Evolutionary conservation across 2,113 vertebrate species (phyloP), one percentile per base, ranked within the genome.

Genomic region (Girardinichthys multiradiatus): DNA sequence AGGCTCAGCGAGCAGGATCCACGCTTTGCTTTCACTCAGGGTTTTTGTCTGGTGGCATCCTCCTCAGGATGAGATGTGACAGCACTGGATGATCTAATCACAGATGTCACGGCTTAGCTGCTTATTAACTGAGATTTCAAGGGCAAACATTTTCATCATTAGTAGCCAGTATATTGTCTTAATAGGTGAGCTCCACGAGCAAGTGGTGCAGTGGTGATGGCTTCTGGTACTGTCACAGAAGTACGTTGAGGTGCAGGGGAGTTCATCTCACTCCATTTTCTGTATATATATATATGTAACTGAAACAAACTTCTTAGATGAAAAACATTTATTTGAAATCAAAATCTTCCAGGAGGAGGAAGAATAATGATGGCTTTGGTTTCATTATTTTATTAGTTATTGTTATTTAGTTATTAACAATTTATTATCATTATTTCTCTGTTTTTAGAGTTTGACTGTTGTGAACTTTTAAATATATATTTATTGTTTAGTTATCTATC

Each of bases 61-160:
- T 91, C 75, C 85, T 79, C 80, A 69, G 84, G 81, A 90, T 90
- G 77, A 87, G 80, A 83, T 86, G 77, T 92, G 92, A 90, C 90
- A 89, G 88, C 76, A 13, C 69, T 82, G 85, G 89, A 86, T 92
- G 89, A 89, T 91, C 82, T 91, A 91, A 89, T 90, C 83, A 83
- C 33, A 78, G 63, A 86, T 90, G 91, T 91, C 90, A 89, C 35
- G 70, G 80, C 88, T 81, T 83, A 87, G 87, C 91, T 86, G 91
- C 90, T 90, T 90, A 91, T 91, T 91, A 92, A 84, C 87, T 60
- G 84, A 73, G 82, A 87, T 88, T 91, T 91, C 91, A 92, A 92
- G 91, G 91, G 86, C 91, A 92, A 86, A 89, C 87, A 87, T 85
- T 83, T 80, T 82, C 85, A 84, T 90, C 84, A 84, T 87, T 85